A percentile compares a stretch with the other conserved stretches of the same genome.
These are phyloP conservation scores for Tetragonula clypearis DNA, from an alignment of 1,140 invertebrate genomes.

Conservation along the genomic window DNA sequence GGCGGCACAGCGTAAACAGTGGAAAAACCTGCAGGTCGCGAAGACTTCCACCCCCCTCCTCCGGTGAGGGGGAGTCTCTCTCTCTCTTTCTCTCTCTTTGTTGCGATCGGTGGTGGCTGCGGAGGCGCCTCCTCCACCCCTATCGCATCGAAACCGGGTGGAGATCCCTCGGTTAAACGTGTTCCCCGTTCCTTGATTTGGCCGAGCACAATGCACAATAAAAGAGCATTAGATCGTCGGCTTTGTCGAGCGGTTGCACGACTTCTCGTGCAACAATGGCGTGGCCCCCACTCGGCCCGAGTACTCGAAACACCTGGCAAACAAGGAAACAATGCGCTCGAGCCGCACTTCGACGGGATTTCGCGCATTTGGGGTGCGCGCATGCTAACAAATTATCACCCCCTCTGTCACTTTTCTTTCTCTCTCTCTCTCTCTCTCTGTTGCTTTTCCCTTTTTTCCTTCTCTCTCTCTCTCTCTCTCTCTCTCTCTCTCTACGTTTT, in stretches of 20 bases:
- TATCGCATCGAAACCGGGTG: constrained; percentile 34
- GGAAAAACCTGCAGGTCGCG: constrained; percentile 4
- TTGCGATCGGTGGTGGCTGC: constrained; percentile 10
- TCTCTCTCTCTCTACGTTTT: no score
- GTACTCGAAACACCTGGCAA: constrained; percentile 81
- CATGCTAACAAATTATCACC: constrained; percentile 79
- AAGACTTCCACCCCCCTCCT: background rate
- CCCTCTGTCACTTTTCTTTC: constrained; percentile 47
- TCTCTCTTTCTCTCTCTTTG: constrained; percentile 22
- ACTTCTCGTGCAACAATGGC: constrained; percentile 78
- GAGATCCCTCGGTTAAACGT: constrained; percentile 53
- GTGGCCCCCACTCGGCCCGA: constrained; percentile 72
- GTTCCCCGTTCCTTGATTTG: constrained; percentile 66
- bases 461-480: no score
- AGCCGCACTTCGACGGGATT: constrained; percentile 76
- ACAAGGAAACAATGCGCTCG: constrained; percentile 80
- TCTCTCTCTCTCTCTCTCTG: constrained; percentile 10
- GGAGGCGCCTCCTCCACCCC: constrained; percentile 46
- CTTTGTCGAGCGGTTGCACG: constrained; percentile 79
- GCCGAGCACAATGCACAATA: constrained; percentile 80
- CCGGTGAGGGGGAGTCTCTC: background rate
- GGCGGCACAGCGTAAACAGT: background rate
- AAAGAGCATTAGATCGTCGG: constrained; percentile 81
- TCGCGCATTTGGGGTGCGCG: constrained; percentile 78
- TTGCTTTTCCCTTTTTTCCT: background rate